phyloP scores from a whole-genome alignment of 1,140 invertebrate genomes.

The Mizuhopecten yessoensis region DNA sequence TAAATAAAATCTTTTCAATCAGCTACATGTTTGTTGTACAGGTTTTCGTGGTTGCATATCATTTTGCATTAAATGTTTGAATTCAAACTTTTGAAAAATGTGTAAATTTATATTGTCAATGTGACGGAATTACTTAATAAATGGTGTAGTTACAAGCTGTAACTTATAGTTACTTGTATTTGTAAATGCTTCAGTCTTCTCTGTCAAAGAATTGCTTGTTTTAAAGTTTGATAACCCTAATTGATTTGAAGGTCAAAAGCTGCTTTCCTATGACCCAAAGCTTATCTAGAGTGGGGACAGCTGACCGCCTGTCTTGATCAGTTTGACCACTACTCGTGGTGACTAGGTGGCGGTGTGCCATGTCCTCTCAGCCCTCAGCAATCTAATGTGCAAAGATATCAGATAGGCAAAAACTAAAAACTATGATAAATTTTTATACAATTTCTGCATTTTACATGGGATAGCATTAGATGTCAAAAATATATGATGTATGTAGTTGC shows the following conservation, averaged over 20 bases:
- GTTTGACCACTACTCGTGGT: not conserved
- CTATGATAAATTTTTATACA: constrained; percentile 29
- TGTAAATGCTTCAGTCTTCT: no score
- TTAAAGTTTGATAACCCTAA: not conserved
- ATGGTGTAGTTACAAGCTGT: no score
- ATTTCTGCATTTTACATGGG: constrained; percentile 14
- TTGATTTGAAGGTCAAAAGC: not conserved
- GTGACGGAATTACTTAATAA: no score
- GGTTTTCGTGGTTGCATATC: no score
- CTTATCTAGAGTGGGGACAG: not conserved
- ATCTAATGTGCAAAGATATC: constrained; percentile 4
- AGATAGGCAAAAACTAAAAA: not conserved
- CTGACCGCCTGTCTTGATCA: not conserved
- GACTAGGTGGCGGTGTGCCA: not conserved
- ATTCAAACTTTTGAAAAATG: no score
- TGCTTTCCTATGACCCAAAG: not conserved
- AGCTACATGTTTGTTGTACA: no score
- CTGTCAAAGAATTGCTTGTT: no score
- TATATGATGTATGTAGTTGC: constrained; percentile 39
- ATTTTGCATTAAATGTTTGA: no score
- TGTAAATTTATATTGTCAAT: no score
- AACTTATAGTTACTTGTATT: no score
- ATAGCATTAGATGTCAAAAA: constrained; percentile 13
- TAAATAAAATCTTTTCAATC: no score
- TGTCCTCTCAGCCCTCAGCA: not conserved